Base-by-base conservation (phyloP, 2,888 invertebrate genomes). In the Tethea ocularis region DNA sequence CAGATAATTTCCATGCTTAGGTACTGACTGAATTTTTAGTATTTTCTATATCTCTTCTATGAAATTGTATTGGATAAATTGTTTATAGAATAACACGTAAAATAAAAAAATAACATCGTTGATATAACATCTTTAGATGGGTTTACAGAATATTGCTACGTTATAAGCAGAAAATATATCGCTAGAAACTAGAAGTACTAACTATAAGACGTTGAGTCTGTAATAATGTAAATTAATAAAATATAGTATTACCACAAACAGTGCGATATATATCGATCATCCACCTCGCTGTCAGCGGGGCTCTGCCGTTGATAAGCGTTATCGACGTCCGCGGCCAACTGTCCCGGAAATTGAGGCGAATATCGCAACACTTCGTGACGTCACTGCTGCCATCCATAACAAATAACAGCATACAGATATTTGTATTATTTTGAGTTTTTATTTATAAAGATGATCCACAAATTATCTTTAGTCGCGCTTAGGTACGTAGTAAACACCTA, bases 221-320 rank as follows among this genome's bases (percentile, higher is more conserved):
- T 46, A 54, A 54, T 36, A 33, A 54, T 54, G 33, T 53, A 53
- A 65, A 61, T 64, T 60, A 74, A 36, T 15, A 68, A 69, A 64
- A 61, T 69, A 60, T 67, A 60, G 55, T 72, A 26, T 3, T 26
- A 80, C 75, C 77, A 80, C 80, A 80, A 80, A 83, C 78, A 82
- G 61, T 64, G 69, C 79, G 77, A 86, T 87, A 80, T 87, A 80
- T 84, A 86, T 88, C 87, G 89, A 88, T 88, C 87, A 88, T 87
- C 86, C 86, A 87, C 84, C 83, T 83, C 84, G 75, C 71, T 71
- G 76, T 72, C 71, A 72, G 69, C 68, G 69, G 38, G n/a, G 62
- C 69, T 67, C 60, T 59, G 62, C 66, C 57, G 63, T 66, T 82
- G 90, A 90, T 90, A 90, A 84, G 73, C 69, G 77, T 67, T 89